Conservation (phyloP, 2,113 vertebrate genomes). For the Triplophysa siluroides region DNA sequence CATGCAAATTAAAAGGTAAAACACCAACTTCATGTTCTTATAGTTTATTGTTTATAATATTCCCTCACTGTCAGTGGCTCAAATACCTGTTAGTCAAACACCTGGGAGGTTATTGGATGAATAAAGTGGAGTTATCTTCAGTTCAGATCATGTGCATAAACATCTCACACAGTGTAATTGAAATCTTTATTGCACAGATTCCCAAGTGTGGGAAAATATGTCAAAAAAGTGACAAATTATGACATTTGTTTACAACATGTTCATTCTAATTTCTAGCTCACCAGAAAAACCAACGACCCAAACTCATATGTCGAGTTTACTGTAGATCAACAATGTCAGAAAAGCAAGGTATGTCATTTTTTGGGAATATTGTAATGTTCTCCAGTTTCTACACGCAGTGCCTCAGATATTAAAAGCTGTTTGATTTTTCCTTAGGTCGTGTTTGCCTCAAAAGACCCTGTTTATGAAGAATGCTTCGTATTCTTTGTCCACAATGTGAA, state of each 20-base stretch:
- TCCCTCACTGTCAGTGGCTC: not conserved
- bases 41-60: not conserved
- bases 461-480: slow-evolving; percentile 89
- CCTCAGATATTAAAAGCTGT: not conserved
- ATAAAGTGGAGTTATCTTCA: not conserved
- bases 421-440: slow-evolving; percentile 71
- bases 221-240: not conserved
- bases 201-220: not conserved
- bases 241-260: not conserved
- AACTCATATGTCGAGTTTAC: slow-evolving; percentile 85
- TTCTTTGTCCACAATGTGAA: slow-evolving; percentile 85
- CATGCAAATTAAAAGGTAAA: slow-evolving; percentile 9
- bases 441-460: slow-evolving; percentile 83
- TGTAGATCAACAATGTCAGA: slow-evolving; percentile 78
- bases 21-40: not conserved
- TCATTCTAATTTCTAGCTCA: slow-evolving; percentile 63
- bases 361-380: slow-evolving; percentile 12
- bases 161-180: too few species aligned
- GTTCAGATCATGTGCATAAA: too few species aligned
- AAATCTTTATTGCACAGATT: too few species aligned
- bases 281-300: slow-evolving; percentile 75
- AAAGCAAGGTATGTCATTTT: slow-evolving; percentile 84
- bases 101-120: not conserved
- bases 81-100: not conserved
- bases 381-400: not conserved